Percentiles rank a stretch among this genome's conserved stretches.
phyloP scores from a whole-genome alignment of 2,797 vertebrate species.

The Micromesistius poutassou region DNA sequence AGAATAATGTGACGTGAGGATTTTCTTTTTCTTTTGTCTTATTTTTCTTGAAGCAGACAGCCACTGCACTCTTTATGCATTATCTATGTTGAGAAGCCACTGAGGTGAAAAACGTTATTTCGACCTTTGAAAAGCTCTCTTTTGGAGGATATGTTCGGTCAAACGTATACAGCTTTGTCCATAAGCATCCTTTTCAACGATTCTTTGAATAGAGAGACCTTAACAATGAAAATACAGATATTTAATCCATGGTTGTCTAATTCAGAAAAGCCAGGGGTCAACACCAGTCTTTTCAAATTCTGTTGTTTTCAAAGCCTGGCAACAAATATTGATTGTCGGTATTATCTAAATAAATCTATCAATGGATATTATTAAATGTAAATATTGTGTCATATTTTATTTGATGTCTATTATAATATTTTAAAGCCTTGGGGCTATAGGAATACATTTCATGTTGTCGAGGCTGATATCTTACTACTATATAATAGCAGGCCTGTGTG shows the following conservation, averaged over 20 bases:
- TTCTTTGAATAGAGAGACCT: slow-evolving; percentile 39
- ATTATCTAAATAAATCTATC: slow-evolving; percentile 82
- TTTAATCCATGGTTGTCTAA: slow-evolving; percentile 56
- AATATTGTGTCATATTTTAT: slow-evolving; percentile 20
- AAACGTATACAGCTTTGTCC: slow-evolving; percentile 53
- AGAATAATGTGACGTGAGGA: slow-evolving; percentile 65
- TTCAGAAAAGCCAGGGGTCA: slow-evolving; percentile 35
- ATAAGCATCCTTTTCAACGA: slow-evolving; percentile 52
- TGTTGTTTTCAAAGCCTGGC: slow-evolving; percentile 74
- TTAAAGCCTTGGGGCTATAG: background rate
- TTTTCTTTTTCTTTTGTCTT: slow-evolving; percentile 56
- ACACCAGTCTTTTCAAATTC: slow-evolving; percentile 58
- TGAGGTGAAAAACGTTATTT: slow-evolving; percentile 68
- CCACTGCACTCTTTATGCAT: slow-evolving; percentile 60
- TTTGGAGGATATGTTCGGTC: slow-evolving; percentile 49
- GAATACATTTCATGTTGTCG: background rate
- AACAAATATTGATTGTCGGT: slow-evolving; percentile 75
- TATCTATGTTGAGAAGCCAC: slow-evolving; percentile 66
- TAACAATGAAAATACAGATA: slow-evolving; percentile 39
- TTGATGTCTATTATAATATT: background rate
- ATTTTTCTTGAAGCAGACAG: slow-evolving; percentile 52
- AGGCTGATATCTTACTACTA: no score
- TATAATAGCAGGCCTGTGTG: no score
- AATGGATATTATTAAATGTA: slow-evolving; percentile 50
- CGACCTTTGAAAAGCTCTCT: slow-evolving; percentile 60